phyloP scores from a whole-genome alignment of 2,113 vertebrate species.

The Catharus fuscescens region DNA sequence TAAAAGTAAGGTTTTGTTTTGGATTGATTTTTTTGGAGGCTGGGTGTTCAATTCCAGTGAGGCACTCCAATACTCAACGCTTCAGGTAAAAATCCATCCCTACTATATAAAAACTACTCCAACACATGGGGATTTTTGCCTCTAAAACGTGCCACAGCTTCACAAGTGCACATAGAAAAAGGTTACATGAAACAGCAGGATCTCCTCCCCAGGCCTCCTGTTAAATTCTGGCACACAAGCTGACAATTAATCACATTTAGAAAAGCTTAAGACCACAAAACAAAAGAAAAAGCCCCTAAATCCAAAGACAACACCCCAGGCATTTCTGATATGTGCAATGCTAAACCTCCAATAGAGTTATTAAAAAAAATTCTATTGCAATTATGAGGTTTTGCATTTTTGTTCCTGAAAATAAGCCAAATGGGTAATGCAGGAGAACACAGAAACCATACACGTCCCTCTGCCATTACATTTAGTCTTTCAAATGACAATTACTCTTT shows the following conservation, averaged over 20 bases:
- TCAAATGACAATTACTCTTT: constrained; percentile 11
- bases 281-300: background rate
- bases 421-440: background rate
- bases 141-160: background rate
- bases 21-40: background rate
- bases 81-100: background rate
- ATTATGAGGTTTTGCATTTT: background rate
- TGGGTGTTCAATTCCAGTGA: background rate
- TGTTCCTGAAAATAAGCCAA: background rate
- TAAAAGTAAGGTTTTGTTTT: background rate
- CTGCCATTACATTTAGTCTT: background rate
- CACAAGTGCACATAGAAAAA: background rate
- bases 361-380: background rate
- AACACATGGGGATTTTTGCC: background rate
- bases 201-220: background rate
- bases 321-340: background rate
- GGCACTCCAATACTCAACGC: background rate
- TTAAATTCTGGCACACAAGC: background rate
- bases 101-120: background rate
- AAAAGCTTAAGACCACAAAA: background rate
- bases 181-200: background rate
- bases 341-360: background rate
- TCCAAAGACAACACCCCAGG: background rate
- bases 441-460: background rate
- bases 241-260: background rate